Conservation (phyloP, 2,113 vertebrate species). For the Labrus mixtus region DNA sequence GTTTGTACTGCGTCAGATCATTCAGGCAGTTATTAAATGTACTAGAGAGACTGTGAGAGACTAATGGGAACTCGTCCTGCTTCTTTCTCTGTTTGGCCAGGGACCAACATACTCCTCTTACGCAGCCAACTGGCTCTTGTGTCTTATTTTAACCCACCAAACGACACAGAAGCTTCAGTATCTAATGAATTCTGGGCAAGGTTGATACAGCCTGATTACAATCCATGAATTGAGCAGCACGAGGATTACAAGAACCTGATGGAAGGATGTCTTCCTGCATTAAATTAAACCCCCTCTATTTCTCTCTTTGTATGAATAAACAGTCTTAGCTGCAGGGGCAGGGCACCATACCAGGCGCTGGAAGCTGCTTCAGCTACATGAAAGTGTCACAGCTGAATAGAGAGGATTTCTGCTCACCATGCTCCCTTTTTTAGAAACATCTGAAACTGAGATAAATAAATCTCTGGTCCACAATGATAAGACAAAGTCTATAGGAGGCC, state of each 20-base stretch:
- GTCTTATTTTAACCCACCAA: conserved; percentile 31
- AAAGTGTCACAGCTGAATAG: conserved; percentile 45
- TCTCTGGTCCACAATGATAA: conserved; percentile 67
- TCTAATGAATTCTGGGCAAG: conserved; percentile 57
- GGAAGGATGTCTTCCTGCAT: conserved; percentile 54
- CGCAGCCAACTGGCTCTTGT: conserved; percentile 20
- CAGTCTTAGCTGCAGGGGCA: conserved; percentile 44
- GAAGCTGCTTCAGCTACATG: conserved; percentile 57
- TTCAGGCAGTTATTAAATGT: not conserved
- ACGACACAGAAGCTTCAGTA: conserved; percentile 43
- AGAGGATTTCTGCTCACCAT: conserved; percentile 35
- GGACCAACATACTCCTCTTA: conserved; percentile 29
- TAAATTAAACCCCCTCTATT: conserved; percentile 37
- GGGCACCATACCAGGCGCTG: conserved; percentile 36
- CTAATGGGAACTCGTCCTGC: not conserved
- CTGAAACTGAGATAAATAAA: conserved; percentile 45
- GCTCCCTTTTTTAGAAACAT: conserved; percentile 48
- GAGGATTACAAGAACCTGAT: conserved; percentile 60
- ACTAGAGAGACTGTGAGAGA: not conserved
- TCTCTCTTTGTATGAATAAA: conserved; percentile 46
- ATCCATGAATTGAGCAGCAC: conserved; percentile 50
- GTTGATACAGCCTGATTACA: conserved; percentile 53
- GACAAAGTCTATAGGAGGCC: conserved; percentile 30
- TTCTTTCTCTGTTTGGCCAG: not conserved
- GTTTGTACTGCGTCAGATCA: no score